Evolutionary conservation across 1,140 invertebrate genomes (phyloP).

Genomic region (Battus philenor): DNA sequence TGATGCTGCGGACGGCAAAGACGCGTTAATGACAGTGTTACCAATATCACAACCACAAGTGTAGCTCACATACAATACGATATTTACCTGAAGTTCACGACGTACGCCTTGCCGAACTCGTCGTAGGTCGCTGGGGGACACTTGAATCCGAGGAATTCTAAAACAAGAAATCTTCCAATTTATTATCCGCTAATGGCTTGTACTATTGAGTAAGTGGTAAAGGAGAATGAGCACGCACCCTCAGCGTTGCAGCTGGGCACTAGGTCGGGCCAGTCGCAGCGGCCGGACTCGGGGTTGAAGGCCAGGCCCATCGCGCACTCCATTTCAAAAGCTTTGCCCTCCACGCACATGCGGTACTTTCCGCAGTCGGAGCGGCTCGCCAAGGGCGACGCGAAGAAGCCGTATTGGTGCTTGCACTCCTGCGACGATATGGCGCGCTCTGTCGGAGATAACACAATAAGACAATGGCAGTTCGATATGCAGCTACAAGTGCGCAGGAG

Average conservation of each 20-base stretch:
- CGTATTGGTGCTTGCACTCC: conserved; percentile 89
- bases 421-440: conserved; percentile 77
- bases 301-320: conserved; percentile 89
- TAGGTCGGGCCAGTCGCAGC: conserved; percentile 90
- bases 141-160: conserved; percentile 37
- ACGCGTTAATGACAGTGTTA: too few relatives aligned
- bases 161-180: conserved; percentile 17
- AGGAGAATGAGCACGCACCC: conserved; percentile 67
- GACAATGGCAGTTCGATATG: background rate
- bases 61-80: too few relatives aligned
- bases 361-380: conserved; percentile 76
- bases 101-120: conserved; percentile 21
- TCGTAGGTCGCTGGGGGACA: conserved; percentile 31
- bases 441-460: conserved; percentile 17
- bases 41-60: too few relatives aligned
- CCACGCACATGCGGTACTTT: conserved; percentile 87
- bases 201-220: background rate
- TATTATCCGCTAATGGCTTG: background rate
- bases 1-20: conserved; percentile 3
- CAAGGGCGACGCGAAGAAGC: conserved; percentile 83
- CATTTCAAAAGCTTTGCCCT: conserved; percentile 78
- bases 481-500: background rate
- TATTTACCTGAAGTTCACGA: conserved; percentile 36
- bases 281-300: conserved; percentile 83
- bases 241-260: conserved; percentile 84